Evolutionary conservation across 2,888 invertebrate genomes (phyloP), one percentile per base, ranked within the genome.

Genomic region (Perithous albicinctus): DNA sequence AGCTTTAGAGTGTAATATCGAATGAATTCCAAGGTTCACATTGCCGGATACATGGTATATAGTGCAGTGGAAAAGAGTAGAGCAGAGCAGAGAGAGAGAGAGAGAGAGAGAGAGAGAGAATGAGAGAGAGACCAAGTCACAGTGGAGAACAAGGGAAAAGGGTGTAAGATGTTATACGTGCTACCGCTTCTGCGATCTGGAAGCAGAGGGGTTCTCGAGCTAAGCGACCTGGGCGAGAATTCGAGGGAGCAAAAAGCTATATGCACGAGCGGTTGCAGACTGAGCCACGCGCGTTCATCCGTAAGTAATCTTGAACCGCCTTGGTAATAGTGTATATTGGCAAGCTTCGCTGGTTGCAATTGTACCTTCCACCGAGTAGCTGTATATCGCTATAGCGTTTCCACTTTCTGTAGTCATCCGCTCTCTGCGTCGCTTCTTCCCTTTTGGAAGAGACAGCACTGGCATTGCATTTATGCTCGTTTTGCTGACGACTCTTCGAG

Each of bases 11-110:
- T 66, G 56, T 73, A 59, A 67, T 75, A 75, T 75, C 56, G 66
- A 46, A 84, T 70, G 80, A 78, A 80, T 76, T 70, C 48, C 69
- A 46, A n/a, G 67, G 46, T 74, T 70, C 74, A 48, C 59, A 74
- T 66, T 78, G 77, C 67, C 69, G 78, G 70, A 56, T 70, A 26
- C 70, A 20, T 12, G 18, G 41, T 54, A 69, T 29, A 69, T 12
- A 69, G 54, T n/a, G 4, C 35, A 10, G 23, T 23, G 69, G n/a
- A 38, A 4, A 51, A 51, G n/a, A 51, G 26, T 10, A 51, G 32
- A 23, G 35, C n/a, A n/a, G n/a, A n/a, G n/a, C n/a, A 15, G 3
- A 18, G 26, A n/a, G n/a, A n/a, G 48, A 35, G 67, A 26, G 35
- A 35, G 18, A 51, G 32, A 23, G 35, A 15, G 3, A 18, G 26